These are phyloP conservation scores for Pygocentrus nattereri DNA, from an alignment of 2,797 vertebrate species.

Conservation along the genomic window DNA sequence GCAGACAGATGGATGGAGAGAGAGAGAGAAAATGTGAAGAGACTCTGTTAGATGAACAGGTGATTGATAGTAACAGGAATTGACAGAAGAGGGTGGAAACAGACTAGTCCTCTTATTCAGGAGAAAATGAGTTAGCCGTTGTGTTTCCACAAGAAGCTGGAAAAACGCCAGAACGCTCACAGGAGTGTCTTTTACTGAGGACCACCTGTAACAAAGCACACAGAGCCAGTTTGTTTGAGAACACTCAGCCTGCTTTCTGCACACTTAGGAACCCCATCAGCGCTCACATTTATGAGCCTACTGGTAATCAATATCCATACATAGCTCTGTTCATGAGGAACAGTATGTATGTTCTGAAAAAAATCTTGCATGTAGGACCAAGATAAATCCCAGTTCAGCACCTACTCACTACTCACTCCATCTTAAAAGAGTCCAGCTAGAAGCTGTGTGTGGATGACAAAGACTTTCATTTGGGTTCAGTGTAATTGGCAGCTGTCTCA, in stretches of 20 bases:
- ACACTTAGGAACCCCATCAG: neutral
- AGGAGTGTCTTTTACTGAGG: constrained; percentile 37
- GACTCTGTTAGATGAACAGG: constrained; percentile 25
- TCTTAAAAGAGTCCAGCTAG: neutral
- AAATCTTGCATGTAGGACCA: neutral
- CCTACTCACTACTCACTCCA: neutral
- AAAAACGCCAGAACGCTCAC: constrained; percentile 33
- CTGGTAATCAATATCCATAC: neutral
- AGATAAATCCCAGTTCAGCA: neutral
- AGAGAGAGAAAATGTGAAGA: constrained; percentile 24
- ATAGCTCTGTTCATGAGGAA: neutral
- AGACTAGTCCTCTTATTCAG: neutral
- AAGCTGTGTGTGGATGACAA: neutral
- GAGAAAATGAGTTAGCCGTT: neutral
- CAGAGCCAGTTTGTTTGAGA: constrained; percentile 26
- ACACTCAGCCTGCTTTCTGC: neutral
- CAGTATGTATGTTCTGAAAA: neutral
- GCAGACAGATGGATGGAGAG: constrained; percentile 9
- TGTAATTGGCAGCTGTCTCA: neutral
- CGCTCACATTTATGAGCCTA: neutral
- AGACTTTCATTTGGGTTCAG: neutral
- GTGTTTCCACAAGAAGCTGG: neutral
- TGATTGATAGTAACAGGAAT: constrained; percentile 30
- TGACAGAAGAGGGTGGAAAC: neutral
- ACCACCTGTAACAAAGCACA: constrained; percentile 37